Evolutionary conservation across 2,888 invertebrate genomes (phyloP).

Genomic region (Cephus rjabovi): DNA sequence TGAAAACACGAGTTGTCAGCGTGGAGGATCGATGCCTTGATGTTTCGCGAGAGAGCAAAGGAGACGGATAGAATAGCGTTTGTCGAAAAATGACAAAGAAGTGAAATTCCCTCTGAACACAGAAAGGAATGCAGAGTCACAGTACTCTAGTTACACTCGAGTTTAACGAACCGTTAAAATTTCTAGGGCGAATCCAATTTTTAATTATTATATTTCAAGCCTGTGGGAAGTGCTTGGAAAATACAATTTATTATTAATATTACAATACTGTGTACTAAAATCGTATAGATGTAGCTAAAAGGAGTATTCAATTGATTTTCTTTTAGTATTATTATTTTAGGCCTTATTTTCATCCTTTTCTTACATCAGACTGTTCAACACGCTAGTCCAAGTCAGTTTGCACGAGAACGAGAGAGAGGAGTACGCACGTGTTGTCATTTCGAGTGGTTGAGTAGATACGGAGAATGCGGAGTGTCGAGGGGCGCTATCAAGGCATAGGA

Average conservation of each 20-base stretch:
- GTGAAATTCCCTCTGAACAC: background rate
- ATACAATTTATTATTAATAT: background rate
- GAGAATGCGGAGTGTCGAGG: constrained; percentile 4
- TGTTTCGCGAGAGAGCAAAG: background rate
- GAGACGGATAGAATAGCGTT: background rate
- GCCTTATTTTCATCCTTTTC: background rate
- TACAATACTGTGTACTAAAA: background rate
- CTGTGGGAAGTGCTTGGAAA: background rate
- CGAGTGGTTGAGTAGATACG: constrained; percentile 9
- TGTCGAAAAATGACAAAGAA: background rate
- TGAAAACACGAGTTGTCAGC: constrained; percentile 15
- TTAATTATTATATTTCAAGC: background rate
- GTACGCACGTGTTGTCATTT: constrained; percentile 6
- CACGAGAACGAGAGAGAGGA: background rate
- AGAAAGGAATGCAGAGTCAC: background rate
- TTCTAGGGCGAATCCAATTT: background rate
- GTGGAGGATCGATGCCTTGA: background rate
- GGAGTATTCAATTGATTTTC: background rate
- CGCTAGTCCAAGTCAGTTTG: background rate
- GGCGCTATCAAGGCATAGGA: constrained; percentile 15
- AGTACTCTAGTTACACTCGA: background rate
- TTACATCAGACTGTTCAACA: background rate
- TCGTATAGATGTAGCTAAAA: background rate
- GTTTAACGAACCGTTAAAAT: background rate
- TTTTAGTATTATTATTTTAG: background rate